A percentile compares a stretch with the other conserved stretches of the same genome.
phyloP scores from a whole-genome alignment of 2,113 vertebrate species.

The cattle (Bos taurus) region DNA sequence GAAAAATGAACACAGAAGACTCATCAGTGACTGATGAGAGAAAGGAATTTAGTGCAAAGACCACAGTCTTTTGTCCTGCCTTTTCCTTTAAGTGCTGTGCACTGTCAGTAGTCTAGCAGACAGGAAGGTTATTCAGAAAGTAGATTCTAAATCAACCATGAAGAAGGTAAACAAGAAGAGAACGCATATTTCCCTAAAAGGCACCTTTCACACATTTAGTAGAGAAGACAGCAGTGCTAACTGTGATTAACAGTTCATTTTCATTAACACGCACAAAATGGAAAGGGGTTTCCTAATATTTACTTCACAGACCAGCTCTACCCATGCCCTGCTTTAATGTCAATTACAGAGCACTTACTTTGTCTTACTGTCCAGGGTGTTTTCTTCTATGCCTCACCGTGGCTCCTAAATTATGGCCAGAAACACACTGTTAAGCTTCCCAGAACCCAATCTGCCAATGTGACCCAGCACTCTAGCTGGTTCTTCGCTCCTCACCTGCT shows the following conservation, averaged over 20 bases:
- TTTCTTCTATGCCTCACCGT: not conserved
- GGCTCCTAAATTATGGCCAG: not conserved
- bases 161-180: not conserved
- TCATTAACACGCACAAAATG: not conserved
- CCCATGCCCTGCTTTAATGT: not conserved
- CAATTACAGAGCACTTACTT: not conserved
- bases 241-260: conserved; percentile 26
- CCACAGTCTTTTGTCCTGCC: not conserved
- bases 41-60: not conserved
- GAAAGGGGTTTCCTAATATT: not conserved
- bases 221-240: not conserved
- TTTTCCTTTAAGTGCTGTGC: not conserved
- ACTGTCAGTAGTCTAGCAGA: not conserved
- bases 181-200: conserved; percentile 8
- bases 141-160: not conserved
- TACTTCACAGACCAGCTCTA: not conserved
- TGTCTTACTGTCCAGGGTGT: not conserved
- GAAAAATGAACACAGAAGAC: not conserved
- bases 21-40: not conserved
- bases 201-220: not conserved
- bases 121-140: not conserved
- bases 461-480: not conserved
- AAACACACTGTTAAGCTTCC: not conserved
- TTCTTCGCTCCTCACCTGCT: not conserved
- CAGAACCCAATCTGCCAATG: not conserved